Percentiles rank a stretch among this genome's conserved stretches.
phyloP scores from a whole-genome alignment of 2,113 vertebrate genomes.

The Caretta caretta region DNA sequence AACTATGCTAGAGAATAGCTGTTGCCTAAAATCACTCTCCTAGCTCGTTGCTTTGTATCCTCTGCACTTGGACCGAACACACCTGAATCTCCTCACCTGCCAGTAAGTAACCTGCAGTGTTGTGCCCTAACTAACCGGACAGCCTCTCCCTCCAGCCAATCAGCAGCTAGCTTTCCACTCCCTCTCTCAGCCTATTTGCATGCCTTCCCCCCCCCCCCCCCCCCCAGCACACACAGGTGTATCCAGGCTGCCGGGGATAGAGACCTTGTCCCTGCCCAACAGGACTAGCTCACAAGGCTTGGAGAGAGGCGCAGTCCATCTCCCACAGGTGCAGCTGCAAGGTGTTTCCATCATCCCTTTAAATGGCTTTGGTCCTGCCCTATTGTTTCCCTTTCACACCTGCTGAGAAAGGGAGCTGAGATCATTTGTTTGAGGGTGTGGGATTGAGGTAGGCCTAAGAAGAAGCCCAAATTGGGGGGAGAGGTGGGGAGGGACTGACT shows the following conservation, averaged over 20 bases:
- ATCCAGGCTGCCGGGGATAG: not conserved
- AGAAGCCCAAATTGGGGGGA: not conserved
- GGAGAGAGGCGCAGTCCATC: not conserved
- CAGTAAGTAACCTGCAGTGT: not conserved
- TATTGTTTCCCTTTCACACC: not conserved
- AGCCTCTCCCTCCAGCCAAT: not conserved
- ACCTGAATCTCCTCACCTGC: not conserved
- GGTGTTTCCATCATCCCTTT: rapidly evolving
- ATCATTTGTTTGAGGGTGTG: not conserved
- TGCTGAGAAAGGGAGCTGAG: not conserved
- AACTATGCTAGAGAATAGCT: not conserved
- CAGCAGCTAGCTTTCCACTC: rapidly evolving
- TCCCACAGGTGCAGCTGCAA: not conserved
- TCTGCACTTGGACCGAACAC: not conserved
- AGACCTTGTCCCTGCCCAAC: not conserved
- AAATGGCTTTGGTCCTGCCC: not conserved
- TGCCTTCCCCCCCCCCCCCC: not conserved
- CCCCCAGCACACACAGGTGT: not conserved
- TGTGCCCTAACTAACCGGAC: not conserved
- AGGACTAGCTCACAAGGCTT: too few relatives aligned
- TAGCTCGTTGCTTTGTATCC: not conserved
- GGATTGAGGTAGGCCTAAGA: not conserved
- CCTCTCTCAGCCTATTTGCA: not conserved
- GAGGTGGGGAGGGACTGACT: not conserved
- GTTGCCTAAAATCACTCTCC: not conserved